Evolutionary conservation across 2,113 vertebrate species (phyloP).

Genomic region (Oncorhynchus keta): DNA sequence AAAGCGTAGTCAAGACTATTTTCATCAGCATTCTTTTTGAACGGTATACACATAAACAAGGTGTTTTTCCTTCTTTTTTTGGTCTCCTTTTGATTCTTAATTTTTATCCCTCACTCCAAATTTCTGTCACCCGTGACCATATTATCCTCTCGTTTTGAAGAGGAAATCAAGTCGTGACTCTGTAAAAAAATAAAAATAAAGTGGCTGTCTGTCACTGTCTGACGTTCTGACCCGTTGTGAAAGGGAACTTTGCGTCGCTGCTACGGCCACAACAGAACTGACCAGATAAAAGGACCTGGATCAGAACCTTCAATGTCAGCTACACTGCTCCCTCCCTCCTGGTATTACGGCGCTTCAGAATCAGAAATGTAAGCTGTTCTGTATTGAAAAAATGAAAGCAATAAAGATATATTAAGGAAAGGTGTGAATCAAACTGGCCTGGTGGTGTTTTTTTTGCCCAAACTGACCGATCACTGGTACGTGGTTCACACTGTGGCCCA

Average conservation of each 20-base stretch:
- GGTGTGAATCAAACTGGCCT: conserved; percentile 47
- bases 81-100: not conserved
- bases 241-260: conserved; percentile 88
- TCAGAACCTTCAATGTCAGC: conserved; percentile 69
- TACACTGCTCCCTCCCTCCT: conserved; percentile 60
- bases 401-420: conserved; percentile 90
- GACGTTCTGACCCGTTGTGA: conserved; percentile 77
- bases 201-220: conserved; percentile 18
- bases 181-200: conserved; percentile 7
- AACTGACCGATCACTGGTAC: too few species aligned
- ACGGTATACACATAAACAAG: conserved; percentile 4
- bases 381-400: conserved; percentile 92
- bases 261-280: conserved; percentile 80
- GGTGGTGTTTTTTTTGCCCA: not conserved
- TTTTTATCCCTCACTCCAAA: conserved; percentile 7
- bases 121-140: not conserved
- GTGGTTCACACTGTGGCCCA: too few species aligned
- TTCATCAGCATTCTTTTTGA: conserved; percentile 9
- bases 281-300: conserved; percentile 81
- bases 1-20: not conserved
- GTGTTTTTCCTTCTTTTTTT: conserved; percentile 13
- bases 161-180: conserved; percentile 60
- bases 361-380: conserved; percentile 89
- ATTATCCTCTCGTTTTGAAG: conserved; percentile 45
- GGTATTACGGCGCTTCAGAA: conserved; percentile 82